A percentile compares a stretch with the other conserved stretches of the same genome.
Conservation (phyloP, 2,797 vertebrate species). For the Oryzias sinensis region DNA sequence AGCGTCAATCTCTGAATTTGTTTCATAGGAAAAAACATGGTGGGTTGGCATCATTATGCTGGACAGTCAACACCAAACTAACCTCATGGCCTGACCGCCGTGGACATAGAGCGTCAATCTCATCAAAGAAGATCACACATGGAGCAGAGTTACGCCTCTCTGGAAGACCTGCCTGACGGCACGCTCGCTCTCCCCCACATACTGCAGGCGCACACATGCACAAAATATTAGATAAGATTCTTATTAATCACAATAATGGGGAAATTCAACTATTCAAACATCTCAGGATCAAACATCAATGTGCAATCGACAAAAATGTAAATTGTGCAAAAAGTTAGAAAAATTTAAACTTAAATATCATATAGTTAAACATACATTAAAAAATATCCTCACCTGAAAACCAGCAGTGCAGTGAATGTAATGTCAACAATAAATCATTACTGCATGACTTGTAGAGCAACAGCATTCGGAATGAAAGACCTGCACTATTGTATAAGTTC, state of each 20-base stretch:
- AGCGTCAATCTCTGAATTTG: neutral
- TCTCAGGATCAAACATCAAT: no score
- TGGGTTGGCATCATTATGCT: neutral
- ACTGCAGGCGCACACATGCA: slow-evolving; percentile 70
- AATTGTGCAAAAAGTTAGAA: no score
- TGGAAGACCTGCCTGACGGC: slow-evolving; percentile 96
- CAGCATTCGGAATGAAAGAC: no score
- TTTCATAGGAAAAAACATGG: no score
- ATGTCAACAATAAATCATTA: no score
- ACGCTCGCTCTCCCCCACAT: slow-evolving; percentile 94
- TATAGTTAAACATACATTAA: no score
- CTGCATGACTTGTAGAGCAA: no score
- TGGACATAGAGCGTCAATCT: slow-evolving; percentile 94
- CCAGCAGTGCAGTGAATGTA: no score
- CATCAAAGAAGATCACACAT: slow-evolving; percentile 97
- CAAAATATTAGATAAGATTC: neutral
- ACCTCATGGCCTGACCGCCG: slow-evolving; percentile 92
- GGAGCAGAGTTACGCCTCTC: slow-evolving; percentile 91
- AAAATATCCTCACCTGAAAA: no score
- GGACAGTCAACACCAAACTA: slow-evolving; percentile 5
- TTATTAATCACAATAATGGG: no score
- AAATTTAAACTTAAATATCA: no score
- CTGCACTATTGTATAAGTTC: slow-evolving; percentile 36
- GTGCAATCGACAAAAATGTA: no score
- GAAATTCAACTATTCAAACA: neutral